phyloP scores from a whole-genome alignment of 2,113 vertebrate species.

The Odocoileus virginianus region DNA sequence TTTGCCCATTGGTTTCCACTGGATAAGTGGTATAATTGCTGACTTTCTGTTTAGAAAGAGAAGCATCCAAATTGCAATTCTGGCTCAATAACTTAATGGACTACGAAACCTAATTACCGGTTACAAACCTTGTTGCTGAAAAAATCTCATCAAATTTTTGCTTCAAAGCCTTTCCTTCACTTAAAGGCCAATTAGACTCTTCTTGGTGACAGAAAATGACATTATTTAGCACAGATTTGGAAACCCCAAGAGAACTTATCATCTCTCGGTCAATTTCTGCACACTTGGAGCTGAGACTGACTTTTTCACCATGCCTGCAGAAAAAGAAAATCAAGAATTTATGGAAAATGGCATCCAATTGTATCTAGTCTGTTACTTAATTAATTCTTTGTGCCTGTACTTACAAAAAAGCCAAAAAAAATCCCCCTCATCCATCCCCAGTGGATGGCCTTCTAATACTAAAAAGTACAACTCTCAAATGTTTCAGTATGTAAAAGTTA shows the following conservation, averaged over 20 bases:
- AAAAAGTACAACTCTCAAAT: neutral
- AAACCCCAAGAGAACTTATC: constrained; percentile 94
- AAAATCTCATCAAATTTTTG: constrained; percentile 99
- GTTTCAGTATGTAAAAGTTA: neutral
- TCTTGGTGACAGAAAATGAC: constrained; percentile 99
- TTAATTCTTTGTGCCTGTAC: neutral
- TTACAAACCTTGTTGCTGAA: constrained; percentile 93
- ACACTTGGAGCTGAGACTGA: constrained; percentile 96
- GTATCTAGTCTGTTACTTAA: neutral
- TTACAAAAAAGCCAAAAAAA: constrained; percentile 2
- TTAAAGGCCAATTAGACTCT: constrained; percentile 97
- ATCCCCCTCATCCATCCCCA: neutral
- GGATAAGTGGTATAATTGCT: neutral
- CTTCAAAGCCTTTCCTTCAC: constrained; percentile 96
- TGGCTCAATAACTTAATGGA: neutral
- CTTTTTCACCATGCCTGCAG: constrained; percentile 87
- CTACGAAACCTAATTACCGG: constrained; percentile 36
- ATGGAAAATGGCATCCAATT: neutral
- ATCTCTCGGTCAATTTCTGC: constrained; percentile 95
- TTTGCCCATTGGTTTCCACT: neutral
- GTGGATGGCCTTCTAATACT: neutral
- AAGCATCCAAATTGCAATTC: neutral
- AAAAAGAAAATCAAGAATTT: constrained; percentile 48
- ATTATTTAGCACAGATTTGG: constrained; percentile 93
- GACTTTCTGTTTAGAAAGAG: neutral